Conservation (phyloP, 2,113 vertebrate species). For the Pollimyrus isidori region DNA sequence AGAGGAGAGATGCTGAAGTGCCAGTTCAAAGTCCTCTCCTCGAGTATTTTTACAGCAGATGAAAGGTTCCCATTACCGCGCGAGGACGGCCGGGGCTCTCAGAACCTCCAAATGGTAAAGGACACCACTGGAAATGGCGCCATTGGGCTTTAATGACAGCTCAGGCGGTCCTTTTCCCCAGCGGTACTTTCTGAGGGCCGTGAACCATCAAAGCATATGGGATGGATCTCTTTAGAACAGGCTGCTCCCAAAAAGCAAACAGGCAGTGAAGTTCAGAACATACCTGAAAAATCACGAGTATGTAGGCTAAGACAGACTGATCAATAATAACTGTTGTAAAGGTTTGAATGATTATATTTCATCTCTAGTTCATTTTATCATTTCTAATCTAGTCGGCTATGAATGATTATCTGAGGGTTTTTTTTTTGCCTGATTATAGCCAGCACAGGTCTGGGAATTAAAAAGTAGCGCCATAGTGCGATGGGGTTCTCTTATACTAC, state of each 20-base stretch:
- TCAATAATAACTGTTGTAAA: neutral
- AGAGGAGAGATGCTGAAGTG: slow-evolving; percentile 24
- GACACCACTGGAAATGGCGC: neutral
- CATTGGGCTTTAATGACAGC: neutral
- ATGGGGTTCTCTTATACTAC: neutral
- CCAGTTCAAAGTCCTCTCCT: slow-evolving; percentile 57
- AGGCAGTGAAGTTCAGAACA: neutral
- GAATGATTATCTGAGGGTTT: neutral
- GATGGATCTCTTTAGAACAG: neutral
- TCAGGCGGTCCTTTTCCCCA: neutral
- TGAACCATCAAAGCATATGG: neutral
- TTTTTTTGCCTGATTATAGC: neutral
- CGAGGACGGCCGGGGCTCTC: slow-evolving; percentile 40
- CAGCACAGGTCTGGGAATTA: neutral
- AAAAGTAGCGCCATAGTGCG: neutral
- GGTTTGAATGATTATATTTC: neutral
- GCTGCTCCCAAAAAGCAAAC: neutral
- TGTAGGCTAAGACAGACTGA: neutral
- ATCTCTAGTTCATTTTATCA: neutral
- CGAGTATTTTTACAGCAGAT: slow-evolving; percentile 51
- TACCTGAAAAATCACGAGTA: neutral
- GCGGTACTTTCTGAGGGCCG: neutral
- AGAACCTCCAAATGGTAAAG: slow-evolving; percentile 41
- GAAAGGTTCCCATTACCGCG: slow-evolving; percentile 58
- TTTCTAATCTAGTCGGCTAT: neutral